Evolutionary conservation across 2,797 vertebrate genomes (phyloP), one percentile per base, ranked within the genome.

Genomic region (Echiichthys vipera): DNA sequence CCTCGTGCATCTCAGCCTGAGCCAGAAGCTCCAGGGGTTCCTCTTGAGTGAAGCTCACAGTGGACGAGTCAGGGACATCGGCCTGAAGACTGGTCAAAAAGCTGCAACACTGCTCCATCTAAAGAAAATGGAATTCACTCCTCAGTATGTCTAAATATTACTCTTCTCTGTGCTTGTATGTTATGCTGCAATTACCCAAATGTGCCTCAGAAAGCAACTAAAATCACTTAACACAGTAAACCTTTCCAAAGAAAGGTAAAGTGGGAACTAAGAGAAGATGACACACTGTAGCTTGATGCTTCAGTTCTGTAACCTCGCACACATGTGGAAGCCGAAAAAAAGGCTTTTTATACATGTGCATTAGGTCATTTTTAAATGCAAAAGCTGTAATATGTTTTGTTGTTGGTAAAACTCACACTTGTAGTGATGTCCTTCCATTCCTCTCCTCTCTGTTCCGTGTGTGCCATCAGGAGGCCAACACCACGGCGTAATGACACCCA

Each of bases 381-480:
- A 36, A 56, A 34, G 42, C 3, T 15, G 5, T 10, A 10, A 57
- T 53, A 57, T 2, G 5, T 29, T 46, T 17, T 22, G 5, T n/a
- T 8, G 12, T 40, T 18, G 4, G 20, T 37, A 18, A 55, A 49
- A 90, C 96, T 95, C 86, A 99, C 98, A 81, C 95, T 96, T 77
- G 94, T 91, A 2, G 53, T 92, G 67, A 97, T 86, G 71, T 95
- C 93, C 67, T 93, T 97, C 97, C 96, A 99, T 43, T 96, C 95
- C 40, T 94, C 94, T 49, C 89, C 95, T 70, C 92, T 94, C 7
- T 95, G 94, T 24, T 95, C 93, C 12, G 89, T 92, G 82, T 87
- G 95, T 1, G 92, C 89, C 84, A 94, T 91, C 84, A 96, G 92
- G 6, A 93, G 91, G 57, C 92, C 92, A 0, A 95, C 87, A 0